Percentiles rank a stretch among this genome's conserved stretches.
Evolutionary conservation across 2,113 vertebrate genomes (phyloP).

Genomic region (Cinclus cinclus): DNA sequence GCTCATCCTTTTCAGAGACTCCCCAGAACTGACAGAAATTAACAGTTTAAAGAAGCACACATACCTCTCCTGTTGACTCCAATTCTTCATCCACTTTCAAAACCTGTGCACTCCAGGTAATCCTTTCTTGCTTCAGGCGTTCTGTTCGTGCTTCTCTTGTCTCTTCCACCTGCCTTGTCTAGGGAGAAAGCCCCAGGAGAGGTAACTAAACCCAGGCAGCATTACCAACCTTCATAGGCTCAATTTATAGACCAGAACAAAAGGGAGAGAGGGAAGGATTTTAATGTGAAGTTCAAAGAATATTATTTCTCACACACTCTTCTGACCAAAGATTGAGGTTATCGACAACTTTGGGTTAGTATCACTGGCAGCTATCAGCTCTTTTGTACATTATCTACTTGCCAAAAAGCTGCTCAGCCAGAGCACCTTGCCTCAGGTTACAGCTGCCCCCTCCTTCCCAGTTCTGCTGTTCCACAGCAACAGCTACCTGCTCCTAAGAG

Average conservation of each 20-base stretch:
- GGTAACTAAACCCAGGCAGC: background rate
- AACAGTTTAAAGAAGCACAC: background rate
- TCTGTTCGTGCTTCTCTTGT: constrained; percentile 66
- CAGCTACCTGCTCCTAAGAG: background rate
- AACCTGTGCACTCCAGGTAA: constrained; percentile 55
- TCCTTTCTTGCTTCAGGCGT: constrained; percentile 77
- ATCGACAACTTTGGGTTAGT: background rate
- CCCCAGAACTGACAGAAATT: background rate
- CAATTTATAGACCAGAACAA: background rate
- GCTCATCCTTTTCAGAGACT: background rate
- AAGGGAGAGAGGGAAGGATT: background rate
- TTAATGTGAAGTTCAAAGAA: background rate
- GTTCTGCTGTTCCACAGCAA: background rate
- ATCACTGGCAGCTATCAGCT: background rate
- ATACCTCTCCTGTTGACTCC: constrained; percentile 73
- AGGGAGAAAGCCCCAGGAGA: constrained; percentile 19
- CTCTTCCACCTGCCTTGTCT: constrained; percentile 78
- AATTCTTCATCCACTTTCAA: constrained; percentile 3
- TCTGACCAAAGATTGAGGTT: background rate
- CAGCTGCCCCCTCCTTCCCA: background rate
- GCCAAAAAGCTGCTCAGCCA: background rate
- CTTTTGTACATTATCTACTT: background rate
- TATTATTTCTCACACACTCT: background rate
- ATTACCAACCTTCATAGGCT: background rate
- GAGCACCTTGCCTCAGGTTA: background rate